phyloP scores from a whole-genome alignment of 2,888 invertebrate species.

The Erannis defoliaria region DNA sequence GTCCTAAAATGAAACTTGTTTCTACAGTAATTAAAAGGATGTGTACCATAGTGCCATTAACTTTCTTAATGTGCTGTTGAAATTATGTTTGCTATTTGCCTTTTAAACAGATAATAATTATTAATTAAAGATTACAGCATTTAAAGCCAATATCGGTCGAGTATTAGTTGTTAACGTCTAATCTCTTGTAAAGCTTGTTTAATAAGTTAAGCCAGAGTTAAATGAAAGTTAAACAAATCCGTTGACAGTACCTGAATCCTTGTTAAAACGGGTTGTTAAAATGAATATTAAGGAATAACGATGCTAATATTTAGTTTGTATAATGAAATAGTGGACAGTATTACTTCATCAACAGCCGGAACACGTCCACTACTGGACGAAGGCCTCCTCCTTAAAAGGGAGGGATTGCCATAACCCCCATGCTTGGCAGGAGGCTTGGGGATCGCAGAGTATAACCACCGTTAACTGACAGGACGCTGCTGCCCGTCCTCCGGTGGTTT shows the following conservation, averaged over 20 bases:
- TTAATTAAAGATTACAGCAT: constrained; percentile 26
- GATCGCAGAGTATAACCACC: too few relatives aligned
- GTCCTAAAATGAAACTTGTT: constrained; percentile 23
- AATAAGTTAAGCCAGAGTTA: constrained; percentile 35
- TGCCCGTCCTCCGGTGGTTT: too few relatives aligned
- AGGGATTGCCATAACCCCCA: too few relatives aligned
- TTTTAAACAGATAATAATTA: constrained; percentile 8
- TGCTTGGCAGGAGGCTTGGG: too few relatives aligned
- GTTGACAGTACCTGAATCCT: constrained; percentile 46
- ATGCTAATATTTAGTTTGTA: constrained; percentile 39
- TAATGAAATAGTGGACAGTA: constrained; percentile 36
- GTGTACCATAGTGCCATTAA: constrained; percentile 22
- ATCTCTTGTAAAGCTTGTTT: constrained; percentile 16
- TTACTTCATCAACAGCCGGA: too few relatives aligned
- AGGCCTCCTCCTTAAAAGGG: too few relatives aligned
- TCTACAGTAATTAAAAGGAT: constrained; percentile 12
- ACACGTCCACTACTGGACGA: too few relatives aligned
- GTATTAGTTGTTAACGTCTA: constrained; percentile 27
- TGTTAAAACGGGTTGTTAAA: constrained; percentile 43
- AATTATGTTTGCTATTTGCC: constrained; percentile 3
- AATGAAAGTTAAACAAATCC: constrained; percentile 48
- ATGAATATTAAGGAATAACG: constrained; percentile 44
- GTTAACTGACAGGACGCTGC: too few relatives aligned
- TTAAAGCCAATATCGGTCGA: constrained; percentile 46
- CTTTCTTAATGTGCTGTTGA: constrained; percentile 7